phyloP scores from a whole-genome alignment of 2,113 vertebrate species.

The Stomatorhinus ivindoensis region DNA sequence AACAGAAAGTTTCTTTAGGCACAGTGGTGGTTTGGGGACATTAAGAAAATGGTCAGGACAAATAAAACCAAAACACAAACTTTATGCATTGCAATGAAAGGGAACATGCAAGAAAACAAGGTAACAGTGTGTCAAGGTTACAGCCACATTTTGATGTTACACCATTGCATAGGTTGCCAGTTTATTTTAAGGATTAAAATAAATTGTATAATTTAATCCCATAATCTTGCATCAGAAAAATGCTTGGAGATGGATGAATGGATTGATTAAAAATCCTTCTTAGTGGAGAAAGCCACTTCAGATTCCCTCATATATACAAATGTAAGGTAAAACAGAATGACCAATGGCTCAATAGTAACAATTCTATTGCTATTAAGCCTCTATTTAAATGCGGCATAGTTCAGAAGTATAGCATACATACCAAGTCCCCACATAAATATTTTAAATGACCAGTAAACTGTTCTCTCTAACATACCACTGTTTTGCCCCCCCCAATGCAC shows the following conservation, averaged over 20 bases:
- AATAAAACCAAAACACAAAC: not conserved
- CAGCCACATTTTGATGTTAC: not conserved
- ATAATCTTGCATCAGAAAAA: not conserved
- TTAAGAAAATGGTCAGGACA: not conserved
- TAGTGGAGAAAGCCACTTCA: not conserved
- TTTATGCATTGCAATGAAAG: not conserved
- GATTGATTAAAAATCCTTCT: not conserved
- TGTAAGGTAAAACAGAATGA: not conserved
- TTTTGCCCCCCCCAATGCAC: not conserved
- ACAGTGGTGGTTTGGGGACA: not conserved
- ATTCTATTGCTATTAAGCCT: not conserved
- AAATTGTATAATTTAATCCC: not conserved
- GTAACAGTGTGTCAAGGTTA: not conserved
- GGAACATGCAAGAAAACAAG: not conserved
- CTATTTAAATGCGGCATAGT: not conserved
- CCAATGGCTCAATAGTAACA: not conserved
- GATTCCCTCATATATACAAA: not conserved
- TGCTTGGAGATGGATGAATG: not conserved
- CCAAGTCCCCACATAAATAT: not conserved
- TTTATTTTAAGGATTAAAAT: not conserved
- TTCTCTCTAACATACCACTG: not conserved
- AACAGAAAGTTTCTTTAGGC: not conserved
- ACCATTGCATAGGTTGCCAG: not conserved
- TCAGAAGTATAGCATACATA: not conserved
- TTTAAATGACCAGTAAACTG: not conserved